Evolutionary conservation across 2,797 vertebrate genomes (phyloP), one percentile per base, ranked within the genome.

Genomic region (Poecilia picta): DNA sequence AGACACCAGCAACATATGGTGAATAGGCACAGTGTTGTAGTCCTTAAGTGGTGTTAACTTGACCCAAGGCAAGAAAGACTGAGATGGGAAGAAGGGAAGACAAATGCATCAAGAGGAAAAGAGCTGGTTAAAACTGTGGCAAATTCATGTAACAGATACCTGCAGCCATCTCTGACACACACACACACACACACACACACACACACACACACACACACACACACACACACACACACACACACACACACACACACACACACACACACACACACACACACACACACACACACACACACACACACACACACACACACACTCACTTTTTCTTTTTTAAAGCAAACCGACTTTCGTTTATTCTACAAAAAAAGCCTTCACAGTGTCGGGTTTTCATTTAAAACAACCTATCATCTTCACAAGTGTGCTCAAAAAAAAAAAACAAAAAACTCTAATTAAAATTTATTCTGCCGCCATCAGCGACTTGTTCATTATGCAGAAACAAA

Each of bases 41-140:
- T 93, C 91, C 92, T 94, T 94, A 93, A 95, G 92, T 94, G 93
- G 88, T 93, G 90, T 90, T 95, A 89, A 92, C 92, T 90, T 95
- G 93, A 95, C 95, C 95, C n/a, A 85, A 94, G 94, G 95, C 95
- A 68, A 90, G 77, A 87, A 85, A 83, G 82, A 88, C 83, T 82
- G 88, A 82, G 81, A 80, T 80, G 70, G 82, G 85, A 46, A 33
- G 77, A 80, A 47, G 73, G 74, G 71, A 68, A 78, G 83, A 79
- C 72, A 80, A 77, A 77, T 23, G 79, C 25, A 71, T 71, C 23
- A 71, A 81, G 79, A 81, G 78, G 81, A 83, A 81, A 84, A 78
- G 78, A 78, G 83, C 45, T 82, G 82, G 36, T 88, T 81, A 85
- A 87, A 93, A 86, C 74, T 83, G 87, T 76, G 84, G 80, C 87